A percentile compares a stretch with the other conserved stretches of the same genome.
Evolutionary conservation across 2,888 invertebrate genomes (phyloP).

Genomic region (Formica aserva): DNA sequence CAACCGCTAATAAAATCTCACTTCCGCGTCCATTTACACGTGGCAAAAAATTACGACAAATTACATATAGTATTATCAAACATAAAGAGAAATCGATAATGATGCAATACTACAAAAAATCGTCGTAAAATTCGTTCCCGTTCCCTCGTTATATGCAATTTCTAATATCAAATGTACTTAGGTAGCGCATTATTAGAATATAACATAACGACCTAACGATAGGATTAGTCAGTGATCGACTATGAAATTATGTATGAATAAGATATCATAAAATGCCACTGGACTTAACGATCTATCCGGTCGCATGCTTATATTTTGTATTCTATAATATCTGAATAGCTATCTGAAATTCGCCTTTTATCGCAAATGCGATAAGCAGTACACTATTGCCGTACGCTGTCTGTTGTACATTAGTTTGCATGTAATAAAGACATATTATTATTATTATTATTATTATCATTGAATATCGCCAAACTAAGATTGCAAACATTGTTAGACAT

Average conservation of each 20-base stretch:
- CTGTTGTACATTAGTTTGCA: not conserved
- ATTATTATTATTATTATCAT: not conserved
- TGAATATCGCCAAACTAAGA: slow-evolving; percentile 6
- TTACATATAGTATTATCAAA: slow-evolving; percentile 13
- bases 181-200: slow-evolving; percentile 17
- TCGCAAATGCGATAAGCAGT: not conserved
- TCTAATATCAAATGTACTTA: slow-evolving; percentile 39
- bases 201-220: slow-evolving; percentile 29
- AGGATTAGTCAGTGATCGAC: slow-evolving; percentile 14
- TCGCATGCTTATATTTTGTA: not conserved
- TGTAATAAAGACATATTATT: not conserved
- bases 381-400: not conserved
- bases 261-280: not conserved
- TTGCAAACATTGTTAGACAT: not conserved
- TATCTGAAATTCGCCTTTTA: not conserved
- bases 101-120: slow-evolving; percentile 24
- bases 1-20: slow-evolving; percentile 14
- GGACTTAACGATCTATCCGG: not conserved
- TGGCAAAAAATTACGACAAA: slow-evolving; percentile 11
- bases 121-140: not conserved
- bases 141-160: slow-evolving; percentile 28
- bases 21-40: slow-evolving; percentile 35
- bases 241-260: slow-evolving; percentile 5
- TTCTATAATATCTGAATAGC: not conserved
- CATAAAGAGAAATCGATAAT: slow-evolving; percentile 48